These are phyloP conservation scores for Chrysocyon brachyurus DNA, from an alignment of 2,797 vertebrate species.

Conservation along the genomic window DNA sequence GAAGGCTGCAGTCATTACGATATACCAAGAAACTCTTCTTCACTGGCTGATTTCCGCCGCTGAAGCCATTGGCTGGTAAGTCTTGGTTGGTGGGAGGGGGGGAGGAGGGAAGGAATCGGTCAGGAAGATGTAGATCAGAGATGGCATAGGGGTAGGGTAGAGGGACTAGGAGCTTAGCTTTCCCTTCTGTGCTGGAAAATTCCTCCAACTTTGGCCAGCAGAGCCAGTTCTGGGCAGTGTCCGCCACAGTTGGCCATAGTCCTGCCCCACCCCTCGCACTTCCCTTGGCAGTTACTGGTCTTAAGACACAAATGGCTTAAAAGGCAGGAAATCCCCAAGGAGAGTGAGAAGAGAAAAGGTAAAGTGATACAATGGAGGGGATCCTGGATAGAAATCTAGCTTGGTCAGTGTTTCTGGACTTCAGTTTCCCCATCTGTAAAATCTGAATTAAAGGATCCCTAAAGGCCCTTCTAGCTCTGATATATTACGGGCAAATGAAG, in stretches of 20 bases:
- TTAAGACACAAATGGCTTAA: slow-evolving; percentile 66
- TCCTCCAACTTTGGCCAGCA: slow-evolving; percentile 59
- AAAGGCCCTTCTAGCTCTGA: slow-evolving; percentile 59
- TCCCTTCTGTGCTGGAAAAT: slow-evolving; percentile 58
- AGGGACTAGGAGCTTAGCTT: slow-evolving; percentile 37
- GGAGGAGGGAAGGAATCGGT: slow-evolving; percentile 65
- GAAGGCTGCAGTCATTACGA: slow-evolving; percentile 96
- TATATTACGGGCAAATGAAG: slow-evolving; percentile 52
- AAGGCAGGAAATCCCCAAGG: slow-evolving; percentile 70
- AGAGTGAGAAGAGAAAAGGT: slow-evolving; percentile 75
- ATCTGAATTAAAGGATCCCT: slow-evolving; percentile 33
- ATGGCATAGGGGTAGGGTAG: not conserved
- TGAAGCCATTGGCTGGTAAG: slow-evolving; percentile 97
- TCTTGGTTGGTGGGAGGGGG: slow-evolving; percentile 87
- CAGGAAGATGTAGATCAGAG: slow-evolving; percentile 59
- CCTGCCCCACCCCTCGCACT: slow-evolving; percentile 21
- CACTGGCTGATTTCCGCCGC: slow-evolving; percentile 95
- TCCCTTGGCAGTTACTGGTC: slow-evolving; percentile 54
- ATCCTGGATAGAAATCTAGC: slow-evolving; percentile 28
- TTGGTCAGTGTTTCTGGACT: slow-evolving; percentile 56
- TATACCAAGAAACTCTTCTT: slow-evolving; percentile 99
- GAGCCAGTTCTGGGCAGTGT: slow-evolving; percentile 51
- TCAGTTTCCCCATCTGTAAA: slow-evolving; percentile 51
- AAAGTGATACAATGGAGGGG: slow-evolving; percentile 63
- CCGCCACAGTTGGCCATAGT: not conserved